Evolutionary conservation across 2,113 vertebrate species (phyloP).

Genomic region (Onychostoma macrolepis): DNA sequence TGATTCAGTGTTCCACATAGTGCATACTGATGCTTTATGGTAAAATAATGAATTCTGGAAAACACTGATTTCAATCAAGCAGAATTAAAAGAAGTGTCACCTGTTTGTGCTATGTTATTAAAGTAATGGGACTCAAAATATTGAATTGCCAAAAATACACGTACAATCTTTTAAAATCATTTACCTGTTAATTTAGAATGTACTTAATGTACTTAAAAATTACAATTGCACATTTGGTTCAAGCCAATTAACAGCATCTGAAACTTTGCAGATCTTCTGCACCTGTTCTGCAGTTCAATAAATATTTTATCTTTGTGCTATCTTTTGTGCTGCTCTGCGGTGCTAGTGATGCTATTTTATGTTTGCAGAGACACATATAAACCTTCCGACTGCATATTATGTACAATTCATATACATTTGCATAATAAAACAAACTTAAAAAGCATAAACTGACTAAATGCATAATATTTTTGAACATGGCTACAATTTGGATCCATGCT

Average conservation of each 20-base stretch:
- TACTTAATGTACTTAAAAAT: no score
- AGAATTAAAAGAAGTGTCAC: neutral
- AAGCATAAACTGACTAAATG: neutral
- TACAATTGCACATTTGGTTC: neutral
- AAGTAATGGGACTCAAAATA: neutral
- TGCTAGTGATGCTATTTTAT: conserved; percentile 24
- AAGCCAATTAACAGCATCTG: conserved; percentile 12
- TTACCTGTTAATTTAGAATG: neutral
- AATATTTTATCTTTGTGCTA: conserved; percentile 59
- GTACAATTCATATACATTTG: neutral
- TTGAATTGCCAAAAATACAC: neutral
- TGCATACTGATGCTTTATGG: neutral
- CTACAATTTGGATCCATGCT: neutral
- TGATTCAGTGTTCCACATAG: neutral
- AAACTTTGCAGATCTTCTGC: conserved; percentile 3
- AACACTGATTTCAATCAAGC: neutral
- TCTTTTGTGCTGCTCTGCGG: conserved; percentile 32
- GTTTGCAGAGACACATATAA: conserved; percentile 3
- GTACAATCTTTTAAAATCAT: neutral
- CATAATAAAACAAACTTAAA: neutral
- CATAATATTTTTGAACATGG: neutral
- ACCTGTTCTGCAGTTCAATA: conserved; percentile 56
- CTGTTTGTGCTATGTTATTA: neutral
- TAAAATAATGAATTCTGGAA: neutral
- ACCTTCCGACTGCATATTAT: neutral